Conservation (phyloP, 1,140 invertebrate species). For the Bursaphelenchus mucronatus region DNA sequence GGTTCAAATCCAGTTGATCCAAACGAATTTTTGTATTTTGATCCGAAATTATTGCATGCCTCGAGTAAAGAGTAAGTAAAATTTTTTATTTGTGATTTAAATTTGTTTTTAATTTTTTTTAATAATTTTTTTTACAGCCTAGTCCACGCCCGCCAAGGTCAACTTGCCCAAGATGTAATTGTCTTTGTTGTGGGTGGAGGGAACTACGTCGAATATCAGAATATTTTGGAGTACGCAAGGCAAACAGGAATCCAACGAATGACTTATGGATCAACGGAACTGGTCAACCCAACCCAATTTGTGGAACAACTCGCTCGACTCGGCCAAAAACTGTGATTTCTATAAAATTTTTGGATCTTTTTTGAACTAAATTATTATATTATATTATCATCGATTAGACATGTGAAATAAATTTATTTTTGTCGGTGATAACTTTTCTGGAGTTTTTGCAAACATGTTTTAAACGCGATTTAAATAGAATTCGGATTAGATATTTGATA, state of each 20-base stretch:
- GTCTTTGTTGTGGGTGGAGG: conserved; percentile 96
- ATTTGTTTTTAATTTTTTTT: conserved; percentile 1
- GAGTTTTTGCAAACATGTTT: too few relatives aligned
- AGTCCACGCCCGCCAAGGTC: conserved; percentile 35
- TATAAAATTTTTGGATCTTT: too few relatives aligned
- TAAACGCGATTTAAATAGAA: too few relatives aligned
- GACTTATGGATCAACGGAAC: conserved; percentile 87
- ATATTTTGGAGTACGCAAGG: conserved; percentile 89
- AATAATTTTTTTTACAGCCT: conserved; percentile 29
- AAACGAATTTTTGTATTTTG: conserved; percentile 83
- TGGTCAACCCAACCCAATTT: conserved; percentile 86
- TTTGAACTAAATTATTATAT: too few relatives aligned
- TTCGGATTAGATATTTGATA: too few relatives aligned
- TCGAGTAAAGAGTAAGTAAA: conserved; percentile 64
- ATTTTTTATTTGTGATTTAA: neutral
- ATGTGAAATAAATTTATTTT: too few relatives aligned
- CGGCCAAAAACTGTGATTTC: conserved; percentile 17
- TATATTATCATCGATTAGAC: too few relatives aligned
- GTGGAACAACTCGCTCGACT: conserved; percentile 72
- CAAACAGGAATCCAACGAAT: conserved; percentile 71
- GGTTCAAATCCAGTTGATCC: conserved; percentile 71
- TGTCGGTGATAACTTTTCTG: too few relatives aligned
- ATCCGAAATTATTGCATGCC: conserved; percentile 80
- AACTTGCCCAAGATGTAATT: conserved; percentile 63
- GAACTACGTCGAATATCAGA: conserved; percentile 99